Base-by-base conservation (phyloP, 37 sponge, comb jelly and placozoan species). In the Agelas oroides region DNA sequence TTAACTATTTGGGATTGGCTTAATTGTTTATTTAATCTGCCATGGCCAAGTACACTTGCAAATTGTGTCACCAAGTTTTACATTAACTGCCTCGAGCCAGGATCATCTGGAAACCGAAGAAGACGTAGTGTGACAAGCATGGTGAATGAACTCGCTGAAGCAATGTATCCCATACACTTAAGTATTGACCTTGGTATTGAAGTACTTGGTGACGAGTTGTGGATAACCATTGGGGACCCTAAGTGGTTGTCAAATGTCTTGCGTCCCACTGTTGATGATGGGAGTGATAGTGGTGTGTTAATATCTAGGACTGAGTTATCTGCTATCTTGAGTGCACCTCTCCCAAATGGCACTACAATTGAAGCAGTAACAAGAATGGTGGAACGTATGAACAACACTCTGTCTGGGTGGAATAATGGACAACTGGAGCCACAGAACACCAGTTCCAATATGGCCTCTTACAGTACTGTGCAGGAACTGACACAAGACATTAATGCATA, bases 401-500 rank as follows among this genome's bases (percentile, higher is more conserved):
- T 74, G 14, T 36, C 1, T 75, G 84, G 84, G 5, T 84, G 84
- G 84, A 74, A 62, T 64, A 84, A 30, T 75, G 84, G 84, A 18
- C 35, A 24, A 32, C 56, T 84, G 34, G 84, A 84, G 59, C 76
- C 84, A 59, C 23, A 21, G 8, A 31, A 72, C 2, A n/a, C n/a
- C n/a, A 63, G 64, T 46, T 72, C 64, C 14, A 72, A 72, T 41
- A 72, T 72, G 41, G 62, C 64, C 2, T 82, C 83, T 1, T 82
- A 58, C n/a, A 60, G 54, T 15, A 36, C 52, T 59, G 46, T 60
- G 37, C 52, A 59, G 58, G 18, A 59, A 2, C 36, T 59, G 6
- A 23, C 62, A 17, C 27, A 59, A 33, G 52, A 59, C 35, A 71
- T 82, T 37, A 1, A 61, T 21, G 2, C 3, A 28, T 72, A 59